Evolutionary conservation across 2,888 invertebrate genomes (phyloP).

Genomic region (Cistogaster globosa): DNA sequence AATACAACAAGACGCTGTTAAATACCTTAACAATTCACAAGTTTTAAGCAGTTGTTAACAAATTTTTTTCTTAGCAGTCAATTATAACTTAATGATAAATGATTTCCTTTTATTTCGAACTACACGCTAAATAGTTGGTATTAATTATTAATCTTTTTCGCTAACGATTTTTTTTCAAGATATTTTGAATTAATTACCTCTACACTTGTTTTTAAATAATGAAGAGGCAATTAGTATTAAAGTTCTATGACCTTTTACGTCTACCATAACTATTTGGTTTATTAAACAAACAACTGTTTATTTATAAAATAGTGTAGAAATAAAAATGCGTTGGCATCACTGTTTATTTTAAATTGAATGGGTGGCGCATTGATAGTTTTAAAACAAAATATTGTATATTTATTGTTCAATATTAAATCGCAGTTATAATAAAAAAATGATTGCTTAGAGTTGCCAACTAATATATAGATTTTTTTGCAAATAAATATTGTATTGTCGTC

Average conservation of each 20-base stretch:
- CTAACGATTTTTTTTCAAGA: background rate
- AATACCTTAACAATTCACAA: conserved; percentile 44
- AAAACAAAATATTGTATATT: too few species aligned
- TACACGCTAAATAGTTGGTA: conserved; percentile 35
- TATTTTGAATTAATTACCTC: background rate
- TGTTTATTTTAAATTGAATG: background rate
- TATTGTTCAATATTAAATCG: too few species aligned
- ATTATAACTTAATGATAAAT: conserved; percentile 51
- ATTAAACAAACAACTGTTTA: background rate
- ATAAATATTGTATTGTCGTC: too few species aligned
- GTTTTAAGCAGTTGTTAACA: conserved; percentile 33
- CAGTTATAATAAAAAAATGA: background rate
- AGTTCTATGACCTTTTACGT: too few species aligned
- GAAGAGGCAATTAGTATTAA: too few species aligned
- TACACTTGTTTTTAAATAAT: too few species aligned
- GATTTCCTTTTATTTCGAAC: conserved; percentile 49
- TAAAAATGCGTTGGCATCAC: background rate
- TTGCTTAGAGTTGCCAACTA: background rate
- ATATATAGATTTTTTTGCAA: background rate
- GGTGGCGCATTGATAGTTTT: background rate
- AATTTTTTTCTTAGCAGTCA: conserved; percentile 26
- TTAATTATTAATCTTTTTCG: conserved; percentile 23
- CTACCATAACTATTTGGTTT: too few species aligned
- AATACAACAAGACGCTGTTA: conserved; percentile 43
- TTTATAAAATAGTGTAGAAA: background rate